Conservation (phyloP, 2,888 invertebrate genomes). For the Prenolepis imparis region DNA sequence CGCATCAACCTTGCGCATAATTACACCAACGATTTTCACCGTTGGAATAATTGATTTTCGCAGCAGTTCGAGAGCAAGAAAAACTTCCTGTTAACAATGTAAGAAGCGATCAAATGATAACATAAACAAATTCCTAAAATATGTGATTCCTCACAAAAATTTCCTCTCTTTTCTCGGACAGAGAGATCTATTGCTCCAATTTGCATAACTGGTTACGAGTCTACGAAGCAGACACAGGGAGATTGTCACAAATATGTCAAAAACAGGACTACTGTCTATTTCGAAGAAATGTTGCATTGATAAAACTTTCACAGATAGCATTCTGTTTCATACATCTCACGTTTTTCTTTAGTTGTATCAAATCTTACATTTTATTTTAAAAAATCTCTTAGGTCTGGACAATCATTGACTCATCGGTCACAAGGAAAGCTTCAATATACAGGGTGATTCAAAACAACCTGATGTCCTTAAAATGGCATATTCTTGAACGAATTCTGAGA, state of each 20-base stretch:
- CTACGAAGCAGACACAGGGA: neutral
- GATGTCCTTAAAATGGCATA: no score
- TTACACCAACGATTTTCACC: constrained; percentile 63
- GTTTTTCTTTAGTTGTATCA: no score
- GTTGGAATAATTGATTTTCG: constrained; percentile 68
- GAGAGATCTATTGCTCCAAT: neutral
- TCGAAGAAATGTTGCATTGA: neutral
- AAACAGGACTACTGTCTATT: neutral
- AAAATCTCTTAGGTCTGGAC: no score
- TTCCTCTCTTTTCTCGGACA: neutral
- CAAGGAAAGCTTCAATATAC: no score
- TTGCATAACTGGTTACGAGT: constrained; percentile 31
- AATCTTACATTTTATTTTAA: no score
- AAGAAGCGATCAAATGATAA: constrained; percentile 34
- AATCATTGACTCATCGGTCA: no score
- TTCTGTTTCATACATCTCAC: no score
- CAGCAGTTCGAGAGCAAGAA: constrained; percentile 6
- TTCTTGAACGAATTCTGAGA: no score
- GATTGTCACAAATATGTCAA: no score
- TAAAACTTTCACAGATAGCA: neutral
- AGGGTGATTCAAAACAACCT: no score
- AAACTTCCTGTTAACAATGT: constrained; percentile 38
- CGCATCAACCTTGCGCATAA: constrained; percentile 69
- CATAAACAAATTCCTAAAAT: constrained; percentile 14
- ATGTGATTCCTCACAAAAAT: neutral